Percentiles rank a stretch among this genome's conserved stretches.
phyloP scores from a whole-genome alignment of 2,888 invertebrate genomes.

The Phrixothrix hirtus region DNA sequence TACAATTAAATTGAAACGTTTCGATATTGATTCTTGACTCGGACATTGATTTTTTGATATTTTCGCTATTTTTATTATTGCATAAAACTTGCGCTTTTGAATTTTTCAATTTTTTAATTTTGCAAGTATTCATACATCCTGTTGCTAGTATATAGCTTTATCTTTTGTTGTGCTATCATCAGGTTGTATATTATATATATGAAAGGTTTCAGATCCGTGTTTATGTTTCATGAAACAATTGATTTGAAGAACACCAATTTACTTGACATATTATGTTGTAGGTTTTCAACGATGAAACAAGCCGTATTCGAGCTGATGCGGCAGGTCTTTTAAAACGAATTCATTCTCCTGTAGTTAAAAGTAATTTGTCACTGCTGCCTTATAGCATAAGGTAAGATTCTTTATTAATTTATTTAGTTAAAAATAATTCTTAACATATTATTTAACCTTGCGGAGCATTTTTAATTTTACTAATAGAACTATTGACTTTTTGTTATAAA shows the following conservation, averaged over 20 bases:
- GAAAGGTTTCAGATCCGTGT: conserved; percentile 24
- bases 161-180: conserved; percentile 1
- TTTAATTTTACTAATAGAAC: no score
- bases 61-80: no score
- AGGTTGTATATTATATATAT: conserved; percentile 6
- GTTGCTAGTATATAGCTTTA: conserved; percentile 3
- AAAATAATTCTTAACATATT: no score
- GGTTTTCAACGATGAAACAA: conserved; percentile 83
- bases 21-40: no score
- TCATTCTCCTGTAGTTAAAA: conserved; percentile 75
- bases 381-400: conserved; percentile 63
- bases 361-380: conserved; percentile 63
- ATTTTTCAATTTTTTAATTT: conserved; percentile 11
- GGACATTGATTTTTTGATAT: no score
- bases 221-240: neutral
- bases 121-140: conserved; percentile 1
- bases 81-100: no score
- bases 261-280: conserved; percentile 52
- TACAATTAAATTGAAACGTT: conserved; percentile 13
- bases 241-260: neutral
- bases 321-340: conserved; percentile 74
- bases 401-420: no score
- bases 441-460: no score
- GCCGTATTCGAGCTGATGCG: conserved; percentile 78
- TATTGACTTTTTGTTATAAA: no score